phyloP scores from a whole-genome alignment of 1,140 invertebrate genomes.

The Asbolus verrucosus region DNA sequence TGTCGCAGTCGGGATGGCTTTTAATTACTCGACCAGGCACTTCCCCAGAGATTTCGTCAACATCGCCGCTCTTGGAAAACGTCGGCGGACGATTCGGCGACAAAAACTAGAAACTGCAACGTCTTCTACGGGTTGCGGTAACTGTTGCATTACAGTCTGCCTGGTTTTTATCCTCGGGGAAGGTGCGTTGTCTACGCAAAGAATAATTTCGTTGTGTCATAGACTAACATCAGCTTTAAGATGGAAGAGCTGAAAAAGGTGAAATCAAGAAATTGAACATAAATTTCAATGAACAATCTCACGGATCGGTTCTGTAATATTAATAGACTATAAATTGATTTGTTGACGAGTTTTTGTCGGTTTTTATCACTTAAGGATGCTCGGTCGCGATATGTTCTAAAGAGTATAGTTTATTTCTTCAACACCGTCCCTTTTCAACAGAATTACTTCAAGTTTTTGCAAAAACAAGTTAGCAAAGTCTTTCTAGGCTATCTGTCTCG shows the following conservation, averaged over 20 bases:
- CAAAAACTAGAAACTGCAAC: conserved; percentile 43
- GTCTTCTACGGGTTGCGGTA: conserved; percentile 31
- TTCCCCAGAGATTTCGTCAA: too few species aligned
- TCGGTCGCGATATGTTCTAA: conserved; percentile 38
- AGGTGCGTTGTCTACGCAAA: neutral
- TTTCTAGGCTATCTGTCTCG: too few species aligned
- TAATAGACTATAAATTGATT: conserved; percentile 56
- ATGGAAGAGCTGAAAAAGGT: conserved; percentile 39
- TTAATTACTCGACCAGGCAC: conserved; percentile 1
- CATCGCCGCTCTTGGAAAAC: neutral
- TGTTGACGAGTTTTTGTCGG: conserved; percentile 51
- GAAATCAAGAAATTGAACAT: conserved; percentile 46
- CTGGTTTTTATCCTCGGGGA: conserved; percentile 28
- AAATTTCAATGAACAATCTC: conserved; percentile 41
- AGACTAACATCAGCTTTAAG: neutral
- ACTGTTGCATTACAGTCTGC: conserved; percentile 20
- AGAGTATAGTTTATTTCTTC: conserved; percentile 37
- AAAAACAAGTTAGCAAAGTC: too few species aligned
- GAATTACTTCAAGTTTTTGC: conserved; percentile 22
- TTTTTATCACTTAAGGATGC: conserved; percentile 48
- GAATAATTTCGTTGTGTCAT: neutral
- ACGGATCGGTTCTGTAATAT: conserved; percentile 44
- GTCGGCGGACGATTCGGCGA: conserved; percentile 2
- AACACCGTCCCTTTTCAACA: conserved; percentile 1
- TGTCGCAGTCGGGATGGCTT: conserved; percentile 36